A percentile compares a stretch with the other conserved stretches of the same genome.
Conservation (phyloP, 2,888 invertebrate genomes). For the Myathropa florea region DNA sequence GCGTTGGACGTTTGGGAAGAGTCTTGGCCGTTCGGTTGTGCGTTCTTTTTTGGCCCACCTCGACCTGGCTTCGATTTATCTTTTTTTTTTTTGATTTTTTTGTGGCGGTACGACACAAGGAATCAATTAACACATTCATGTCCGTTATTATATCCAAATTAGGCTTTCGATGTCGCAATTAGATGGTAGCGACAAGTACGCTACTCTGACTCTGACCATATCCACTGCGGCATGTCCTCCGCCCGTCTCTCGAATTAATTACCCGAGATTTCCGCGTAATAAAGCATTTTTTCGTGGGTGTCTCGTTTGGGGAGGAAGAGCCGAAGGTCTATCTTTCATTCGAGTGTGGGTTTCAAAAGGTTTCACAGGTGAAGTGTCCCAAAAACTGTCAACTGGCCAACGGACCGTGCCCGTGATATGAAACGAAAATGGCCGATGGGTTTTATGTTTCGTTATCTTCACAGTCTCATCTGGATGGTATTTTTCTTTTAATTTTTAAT, state of each 20-base stretch:
- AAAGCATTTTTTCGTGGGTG: constrained; percentile 42
- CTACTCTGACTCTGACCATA: constrained; percentile 5
- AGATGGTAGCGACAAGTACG: constrained; percentile 52
- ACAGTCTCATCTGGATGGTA: constrained; percentile 24
- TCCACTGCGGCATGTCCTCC: constrained; percentile 11
- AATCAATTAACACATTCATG: constrained; percentile 70
- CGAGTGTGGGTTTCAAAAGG: constrained; percentile 31
- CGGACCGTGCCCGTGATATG: constrained; percentile 55
- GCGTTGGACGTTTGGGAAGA: constrained; percentile 40
- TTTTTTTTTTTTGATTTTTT: neutral
- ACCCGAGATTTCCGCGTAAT: constrained; percentile 71
- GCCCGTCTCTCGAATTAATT: constrained; percentile 59
- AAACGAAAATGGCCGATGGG: constrained; percentile 20
- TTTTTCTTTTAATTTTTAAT: constrained; percentile 53
- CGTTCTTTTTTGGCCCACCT: neutral
- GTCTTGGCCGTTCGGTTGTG: constrained; percentile 26
- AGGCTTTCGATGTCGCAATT: constrained; percentile 64
- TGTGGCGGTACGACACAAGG: constrained; percentile 39
- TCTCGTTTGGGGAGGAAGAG: neutral
- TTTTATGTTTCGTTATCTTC: constrained; percentile 28
- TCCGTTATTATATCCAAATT: constrained; percentile 69
- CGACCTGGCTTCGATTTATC: neutral
- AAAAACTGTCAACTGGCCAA: constrained; percentile 68
- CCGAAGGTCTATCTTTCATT: constrained; percentile 35
- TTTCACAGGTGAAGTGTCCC: constrained; percentile 68